Evolutionary conservation across 2,797 vertebrate species (phyloP).

Genomic region (Microchirus variegatus): DNA sequence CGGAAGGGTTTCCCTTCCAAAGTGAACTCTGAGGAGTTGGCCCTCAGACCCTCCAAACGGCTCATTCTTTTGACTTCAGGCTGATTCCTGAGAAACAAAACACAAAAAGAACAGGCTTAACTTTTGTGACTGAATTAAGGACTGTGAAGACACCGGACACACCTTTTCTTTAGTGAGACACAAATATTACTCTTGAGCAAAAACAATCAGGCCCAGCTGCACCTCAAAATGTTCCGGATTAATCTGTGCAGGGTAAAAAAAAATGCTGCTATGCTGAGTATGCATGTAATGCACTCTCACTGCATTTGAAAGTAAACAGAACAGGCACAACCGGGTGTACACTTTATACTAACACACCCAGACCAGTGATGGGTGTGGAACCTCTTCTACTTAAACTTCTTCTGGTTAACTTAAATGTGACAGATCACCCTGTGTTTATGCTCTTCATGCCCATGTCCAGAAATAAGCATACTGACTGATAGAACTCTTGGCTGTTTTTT

Average conservation of each 20-base stretch:
- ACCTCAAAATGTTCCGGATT: no score
- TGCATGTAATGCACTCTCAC: not conserved
- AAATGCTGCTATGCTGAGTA: not conserved
- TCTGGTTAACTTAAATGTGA: no score
- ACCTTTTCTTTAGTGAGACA: not conserved
- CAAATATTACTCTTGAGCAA: not conserved
- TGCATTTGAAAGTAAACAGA: not conserved
- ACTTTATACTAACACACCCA: no score
- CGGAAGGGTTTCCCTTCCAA: slow-evolving; percentile 83
- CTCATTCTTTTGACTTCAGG: slow-evolving; percentile 62
- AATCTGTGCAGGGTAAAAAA: not conserved
- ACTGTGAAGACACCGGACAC: not conserved
- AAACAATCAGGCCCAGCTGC: not conserved
- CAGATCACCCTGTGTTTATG: no score
- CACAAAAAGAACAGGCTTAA: not conserved
- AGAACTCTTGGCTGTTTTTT: no score
- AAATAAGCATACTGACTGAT: no score
- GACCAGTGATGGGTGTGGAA: not conserved
- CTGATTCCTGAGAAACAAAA: slow-evolving; percentile 33
- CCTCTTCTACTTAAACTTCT: no score
- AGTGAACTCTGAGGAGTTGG: slow-evolving; percentile 80
- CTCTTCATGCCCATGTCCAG: no score
- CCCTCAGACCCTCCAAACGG: slow-evolving; percentile 79
- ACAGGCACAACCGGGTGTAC: not conserved
- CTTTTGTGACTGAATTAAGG: not conserved